These are phyloP conservation scores for Diploptera punctata DNA, from an alignment of 2,888 invertebrate species.

Conservation along the genomic window DNA sequence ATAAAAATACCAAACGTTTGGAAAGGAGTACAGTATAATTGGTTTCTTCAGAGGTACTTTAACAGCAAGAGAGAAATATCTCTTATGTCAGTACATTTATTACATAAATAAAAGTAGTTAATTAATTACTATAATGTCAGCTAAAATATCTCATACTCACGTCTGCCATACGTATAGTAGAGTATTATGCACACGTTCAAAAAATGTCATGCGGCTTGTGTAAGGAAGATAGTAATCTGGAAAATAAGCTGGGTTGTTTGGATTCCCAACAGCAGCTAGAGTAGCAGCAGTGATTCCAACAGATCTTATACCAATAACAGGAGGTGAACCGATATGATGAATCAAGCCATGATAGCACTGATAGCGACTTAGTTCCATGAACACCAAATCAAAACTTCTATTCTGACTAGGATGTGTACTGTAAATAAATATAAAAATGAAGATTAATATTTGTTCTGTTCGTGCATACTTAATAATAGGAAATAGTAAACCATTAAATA, in stretches of 20 bases:
- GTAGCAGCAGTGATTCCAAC: conserved; percentile 48
- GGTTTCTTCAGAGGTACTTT: no score
- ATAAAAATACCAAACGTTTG: no score
- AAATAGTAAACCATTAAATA: no score
- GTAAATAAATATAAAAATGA: not conserved
- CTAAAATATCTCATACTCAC: not conserved
- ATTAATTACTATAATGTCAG: not conserved
- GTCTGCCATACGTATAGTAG: not conserved
- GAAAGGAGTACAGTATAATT: no score
- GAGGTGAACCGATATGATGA: conserved; percentile 52
- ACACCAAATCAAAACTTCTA: conserved; percentile 60
- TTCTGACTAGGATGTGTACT: not conserved
- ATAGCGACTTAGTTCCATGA: conserved; percentile 60
- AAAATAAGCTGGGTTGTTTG: conserved; percentile 50
- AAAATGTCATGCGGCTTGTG: conserved; percentile 47
- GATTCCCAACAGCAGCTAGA: conserved; percentile 51
- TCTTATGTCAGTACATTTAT: not conserved
- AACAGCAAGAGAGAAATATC: no score
- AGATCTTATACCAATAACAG: conserved; percentile 57
- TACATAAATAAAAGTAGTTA: not conserved
- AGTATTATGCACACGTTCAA: conserved; percentile 46
- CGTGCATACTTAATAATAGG: no score
- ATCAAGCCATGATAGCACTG: conserved; percentile 34
- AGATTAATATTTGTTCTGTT: no score
- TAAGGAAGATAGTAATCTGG: conserved; percentile 49